Evolutionary conservation across 2,888 invertebrate genomes (phyloP), one percentile per base, ranked within the genome.

Genomic region (Stegana nigrithorax): DNA sequence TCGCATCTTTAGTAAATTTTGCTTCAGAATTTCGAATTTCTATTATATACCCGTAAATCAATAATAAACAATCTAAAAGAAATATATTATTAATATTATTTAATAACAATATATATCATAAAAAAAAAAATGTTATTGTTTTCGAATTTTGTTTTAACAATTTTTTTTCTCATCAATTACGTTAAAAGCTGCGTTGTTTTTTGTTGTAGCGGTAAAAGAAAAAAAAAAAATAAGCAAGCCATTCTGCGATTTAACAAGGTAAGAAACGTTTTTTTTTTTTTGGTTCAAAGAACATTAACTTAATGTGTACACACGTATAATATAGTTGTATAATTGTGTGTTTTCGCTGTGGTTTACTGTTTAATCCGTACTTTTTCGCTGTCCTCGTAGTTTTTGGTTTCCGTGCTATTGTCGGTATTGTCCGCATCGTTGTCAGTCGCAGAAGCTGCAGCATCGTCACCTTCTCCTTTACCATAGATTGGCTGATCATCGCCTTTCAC

Each of bases 401-500:
- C 25, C 26, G 4, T 6, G 36, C 5, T 26, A 4, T 14, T 17
- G 36, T 29, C 21, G 19, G 63, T 63, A 8, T 42, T 55, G 4
- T 66, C 67, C 4, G 56, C 42, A n/a, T 57, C 39, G 23, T 5
- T 10, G n/a, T n/a, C 10, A 39, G 25, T 65, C 71, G 55, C 60
- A 72, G n/a, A 70, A 32, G 64, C 64, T 50, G 63, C 67, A 21
- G 64, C 63, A n/a, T 47, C 58, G 7, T 66, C 67, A 8, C 50
- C 47, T 14, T 57, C 39, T 26, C 25, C 70, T 64, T 72, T 84
- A 68, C 71, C 80, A 70, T 83, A 85, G 50, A 82, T 73, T 53
- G 85, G 84, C 53, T 75, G 68, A 12, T 73, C 68, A n/a, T 77
- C 72, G 60, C 91, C 91, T 59, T 85, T 83, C 56, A 96, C 95